Evolutionary conservation across 1,140 invertebrate genomes (phyloP).

Genomic region (Luehdorfia chinensis): DNA sequence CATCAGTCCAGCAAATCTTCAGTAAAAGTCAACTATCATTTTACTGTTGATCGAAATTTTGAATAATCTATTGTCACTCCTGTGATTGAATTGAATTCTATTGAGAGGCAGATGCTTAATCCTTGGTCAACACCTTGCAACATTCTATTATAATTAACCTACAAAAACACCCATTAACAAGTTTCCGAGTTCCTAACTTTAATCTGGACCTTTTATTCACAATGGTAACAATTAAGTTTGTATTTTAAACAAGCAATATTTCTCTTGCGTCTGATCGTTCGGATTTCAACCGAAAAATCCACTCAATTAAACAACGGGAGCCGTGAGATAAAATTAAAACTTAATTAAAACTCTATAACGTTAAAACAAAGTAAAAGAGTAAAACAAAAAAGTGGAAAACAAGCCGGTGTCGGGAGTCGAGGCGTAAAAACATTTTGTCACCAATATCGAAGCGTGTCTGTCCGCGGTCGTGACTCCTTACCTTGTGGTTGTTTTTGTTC

Average conservation of each 20-base stretch:
- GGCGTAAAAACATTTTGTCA: slow-evolving; percentile 68
- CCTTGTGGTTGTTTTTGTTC: slow-evolving; percentile 20
- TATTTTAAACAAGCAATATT: slow-evolving; percentile 13
- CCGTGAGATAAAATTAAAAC: slow-evolving; percentile 61
- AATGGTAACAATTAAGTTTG: slow-evolving; percentile 2
- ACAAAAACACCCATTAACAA: slow-evolving; percentile 8
- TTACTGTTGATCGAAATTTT: too few relatives aligned
- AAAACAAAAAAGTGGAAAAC: slow-evolving; percentile 22
- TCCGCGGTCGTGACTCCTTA: slow-evolving; percentile 34
- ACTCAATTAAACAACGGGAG: slow-evolving; percentile 40
- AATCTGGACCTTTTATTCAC: not conserved
- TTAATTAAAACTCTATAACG: slow-evolving; percentile 65
- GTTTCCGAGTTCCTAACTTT: slow-evolving; percentile 11
- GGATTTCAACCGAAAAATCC: slow-evolving; percentile 14
- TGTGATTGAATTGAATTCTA: too few relatives aligned
- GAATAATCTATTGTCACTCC: too few relatives aligned
- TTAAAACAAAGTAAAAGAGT: slow-evolving; percentile 23
- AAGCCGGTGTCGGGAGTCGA: slow-evolving; percentile 16
- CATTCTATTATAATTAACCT: not conserved
- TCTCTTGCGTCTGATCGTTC: slow-evolving; percentile 4
- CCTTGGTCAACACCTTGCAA: too few relatives aligned
- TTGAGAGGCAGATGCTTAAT: too few relatives aligned
- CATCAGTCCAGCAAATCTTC: too few relatives aligned
- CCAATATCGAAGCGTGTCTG: slow-evolving; percentile 32
- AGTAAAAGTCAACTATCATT: too few relatives aligned